Evolutionary conservation across 2,888 invertebrate species (phyloP).

Genomic region (Zygaena filipendulae): DNA sequence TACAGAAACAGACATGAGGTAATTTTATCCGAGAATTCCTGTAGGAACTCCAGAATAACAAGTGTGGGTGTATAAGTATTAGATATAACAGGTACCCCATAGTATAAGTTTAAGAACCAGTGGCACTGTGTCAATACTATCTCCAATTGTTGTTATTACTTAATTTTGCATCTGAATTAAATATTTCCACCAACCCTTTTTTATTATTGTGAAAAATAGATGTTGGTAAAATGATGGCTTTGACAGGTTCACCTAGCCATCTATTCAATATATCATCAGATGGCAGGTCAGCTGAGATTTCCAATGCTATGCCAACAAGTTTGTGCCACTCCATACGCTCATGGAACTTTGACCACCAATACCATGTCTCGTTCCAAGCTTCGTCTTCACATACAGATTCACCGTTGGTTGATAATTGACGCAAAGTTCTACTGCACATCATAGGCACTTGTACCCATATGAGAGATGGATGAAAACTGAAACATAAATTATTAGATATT

Average conservation of each 20-base stretch:
- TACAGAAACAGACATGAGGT: too few species aligned
- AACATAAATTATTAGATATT: slow-evolving; percentile 18
- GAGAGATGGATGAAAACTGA: slow-evolving; percentile 53
- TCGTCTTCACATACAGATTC: slow-evolving; percentile 43
- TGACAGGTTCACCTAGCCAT: slow-evolving; percentile 96
- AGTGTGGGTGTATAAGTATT: too few species aligned
- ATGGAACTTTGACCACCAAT: slow-evolving; percentile 84
- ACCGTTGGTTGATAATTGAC: slow-evolving; percentile 26
- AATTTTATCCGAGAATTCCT: too few species aligned
- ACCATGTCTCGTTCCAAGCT: slow-evolving; percentile 76
- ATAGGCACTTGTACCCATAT: slow-evolving; percentile 78
- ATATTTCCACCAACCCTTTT: slow-evolving; percentile 85
- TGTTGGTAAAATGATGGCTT: slow-evolving; percentile 84
- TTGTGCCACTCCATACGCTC: slow-evolving; percentile 64
- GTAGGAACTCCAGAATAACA: too few species aligned
- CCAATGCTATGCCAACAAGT: slow-evolving; percentile 78
- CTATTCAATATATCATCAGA: slow-evolving; percentile 75
- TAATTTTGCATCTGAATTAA: too few species aligned
- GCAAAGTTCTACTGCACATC: slow-evolving; percentile 40
- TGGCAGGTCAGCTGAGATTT: slow-evolving; percentile 85
- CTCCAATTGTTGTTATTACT: too few species aligned
- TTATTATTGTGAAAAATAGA: slow-evolving; percentile 88
- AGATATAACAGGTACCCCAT: too few species aligned
- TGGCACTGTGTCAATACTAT: too few species aligned
- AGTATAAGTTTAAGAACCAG: too few species aligned